These are phyloP conservation scores for Acleris emargana DNA, from an alignment of 2,888 invertebrate species.

Conservation along the genomic window DNA sequence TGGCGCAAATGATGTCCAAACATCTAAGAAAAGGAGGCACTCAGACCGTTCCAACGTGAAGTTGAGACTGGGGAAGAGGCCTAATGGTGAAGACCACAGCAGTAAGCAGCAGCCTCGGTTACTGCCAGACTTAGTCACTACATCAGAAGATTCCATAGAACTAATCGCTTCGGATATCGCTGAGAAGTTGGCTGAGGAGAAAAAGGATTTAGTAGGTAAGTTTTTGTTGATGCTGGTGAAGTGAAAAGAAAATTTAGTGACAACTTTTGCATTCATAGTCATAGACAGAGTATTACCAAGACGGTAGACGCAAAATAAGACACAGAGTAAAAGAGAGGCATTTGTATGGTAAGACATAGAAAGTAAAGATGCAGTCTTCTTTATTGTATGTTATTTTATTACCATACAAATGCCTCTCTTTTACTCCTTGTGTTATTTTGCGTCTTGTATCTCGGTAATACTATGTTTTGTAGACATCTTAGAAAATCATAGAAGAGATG, in stretches of 20 bases:
- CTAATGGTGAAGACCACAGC: slow-evolving; percentile 61
- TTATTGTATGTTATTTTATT: too few species aligned
- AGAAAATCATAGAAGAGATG: too few species aligned
- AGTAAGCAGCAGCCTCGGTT: slow-evolving; percentile 79
- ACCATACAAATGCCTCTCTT: too few species aligned
- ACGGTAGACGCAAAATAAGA: too few species aligned
- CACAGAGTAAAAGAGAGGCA: too few species aligned
- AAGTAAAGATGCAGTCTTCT: too few species aligned
- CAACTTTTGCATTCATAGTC: neutral
- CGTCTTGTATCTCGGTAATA: too few species aligned
- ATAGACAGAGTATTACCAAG: too few species aligned
- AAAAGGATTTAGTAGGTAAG: slow-evolving; percentile 89
- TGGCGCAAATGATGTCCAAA: slow-evolving; percentile 49
- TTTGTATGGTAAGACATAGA: too few species aligned
- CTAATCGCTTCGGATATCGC: slow-evolving; percentile 89
- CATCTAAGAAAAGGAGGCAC: slow-evolving; percentile 83
- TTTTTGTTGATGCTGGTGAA: slow-evolving; percentile 22
- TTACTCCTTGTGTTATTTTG: too few species aligned
- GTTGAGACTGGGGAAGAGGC: slow-evolving; percentile 81
- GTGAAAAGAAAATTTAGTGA: neutral
- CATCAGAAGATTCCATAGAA: slow-evolving; percentile 77
- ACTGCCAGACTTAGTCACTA: slow-evolving; percentile 84
- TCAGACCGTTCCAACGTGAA: slow-evolving; percentile 84
- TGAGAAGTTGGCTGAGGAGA: slow-evolving; percentile 88
- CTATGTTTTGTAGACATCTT: too few species aligned